phyloP scores from a whole-genome alignment of 1,140 invertebrate genomes.

The Oryzaephilus surinamensis region DNA sequence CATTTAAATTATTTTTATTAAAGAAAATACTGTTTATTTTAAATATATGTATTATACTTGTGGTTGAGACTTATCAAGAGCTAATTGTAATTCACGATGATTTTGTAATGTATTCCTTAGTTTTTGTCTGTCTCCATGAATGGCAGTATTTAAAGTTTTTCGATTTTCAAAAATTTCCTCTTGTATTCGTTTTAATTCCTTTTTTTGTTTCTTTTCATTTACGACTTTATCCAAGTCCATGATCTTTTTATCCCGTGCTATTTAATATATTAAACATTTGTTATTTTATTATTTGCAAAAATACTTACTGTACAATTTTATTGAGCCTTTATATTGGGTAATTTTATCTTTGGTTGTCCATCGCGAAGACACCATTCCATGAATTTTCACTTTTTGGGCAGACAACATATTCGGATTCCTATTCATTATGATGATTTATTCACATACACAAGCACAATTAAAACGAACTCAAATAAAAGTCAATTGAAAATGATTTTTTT shows the following conservation, averaged over 20 bases:
- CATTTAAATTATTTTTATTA: background rate
- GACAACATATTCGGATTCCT: too few relatives aligned
- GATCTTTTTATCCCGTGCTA: slow-evolving; percentile 47
- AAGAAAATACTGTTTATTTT: slow-evolving; percentile 5
- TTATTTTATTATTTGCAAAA: background rate
- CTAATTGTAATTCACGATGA: slow-evolving; percentile 44
- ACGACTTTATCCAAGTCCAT: slow-evolving; percentile 41
- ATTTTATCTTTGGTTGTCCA: slow-evolving; percentile 53
- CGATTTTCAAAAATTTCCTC: slow-evolving; percentile 44
- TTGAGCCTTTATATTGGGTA: slow-evolving; percentile 48
- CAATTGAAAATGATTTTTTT: too few relatives aligned
- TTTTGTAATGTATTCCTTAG: slow-evolving; percentile 42
- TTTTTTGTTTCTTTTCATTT: slow-evolving; percentile 42
- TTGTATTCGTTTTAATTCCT: slow-evolving; percentile 41
- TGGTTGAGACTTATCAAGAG: slow-evolving; percentile 44
- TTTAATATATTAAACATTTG: slow-evolving; percentile 12
- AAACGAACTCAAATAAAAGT: too few relatives aligned
- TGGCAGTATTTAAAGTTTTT: slow-evolving; percentile 42
- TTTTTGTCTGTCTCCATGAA: slow-evolving; percentile 45
- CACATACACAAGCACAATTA: too few relatives aligned
- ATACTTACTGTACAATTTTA: slow-evolving; percentile 48
- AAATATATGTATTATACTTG: slow-evolving; percentile 13
- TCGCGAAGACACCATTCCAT: slow-evolving; percentile 47
- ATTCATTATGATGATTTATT: too few relatives aligned
- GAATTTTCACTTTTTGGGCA: slow-evolving; percentile 42